These are phyloP conservation scores for Sceloporus tristichus DNA, from an alignment of 2,113 vertebrate genomes.

Conservation along the genomic window DNA sequence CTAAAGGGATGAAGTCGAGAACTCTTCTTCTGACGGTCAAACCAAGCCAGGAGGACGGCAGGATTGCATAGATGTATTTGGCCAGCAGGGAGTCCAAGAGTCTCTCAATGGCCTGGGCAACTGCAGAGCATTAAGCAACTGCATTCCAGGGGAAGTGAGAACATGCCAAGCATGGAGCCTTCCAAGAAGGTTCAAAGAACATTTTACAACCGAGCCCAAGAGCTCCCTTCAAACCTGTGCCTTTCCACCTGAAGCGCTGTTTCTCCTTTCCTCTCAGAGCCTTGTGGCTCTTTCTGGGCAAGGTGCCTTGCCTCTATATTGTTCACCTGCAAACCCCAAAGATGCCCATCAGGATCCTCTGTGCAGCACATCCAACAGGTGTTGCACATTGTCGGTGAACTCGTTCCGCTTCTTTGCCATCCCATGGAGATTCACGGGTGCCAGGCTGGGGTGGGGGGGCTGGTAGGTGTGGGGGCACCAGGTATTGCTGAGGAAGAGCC, in stretches of 20 bases:
- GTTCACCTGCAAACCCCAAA: rapidly evolving
- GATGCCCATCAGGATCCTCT: constrained; percentile 1
- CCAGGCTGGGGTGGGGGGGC: constrained; percentile 83
- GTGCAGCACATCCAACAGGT: constrained; percentile 81
- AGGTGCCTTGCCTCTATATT: not conserved
- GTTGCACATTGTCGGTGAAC: constrained; percentile 82
- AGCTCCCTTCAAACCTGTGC: no score
- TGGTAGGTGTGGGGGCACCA: constrained; percentile 76
- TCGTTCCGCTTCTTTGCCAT: constrained; percentile 71
- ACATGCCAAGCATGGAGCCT: not conserved
- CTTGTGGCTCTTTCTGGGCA: not conserved
- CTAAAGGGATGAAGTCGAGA: not conserved
- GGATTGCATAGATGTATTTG: not conserved
- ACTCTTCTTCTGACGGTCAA: no score
- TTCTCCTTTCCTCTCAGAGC: not conserved
- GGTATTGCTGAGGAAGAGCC: constrained; percentile 86
- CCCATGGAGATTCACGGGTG: constrained; percentile 72
- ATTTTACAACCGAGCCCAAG: no score
- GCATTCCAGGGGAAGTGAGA: not conserved
- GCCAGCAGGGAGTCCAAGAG: not conserved
- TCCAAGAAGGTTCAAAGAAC: no score
- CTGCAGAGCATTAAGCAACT: no score
- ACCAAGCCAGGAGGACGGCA: no score
- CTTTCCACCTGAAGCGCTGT: no score
- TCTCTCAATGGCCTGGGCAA: not conserved